Base-by-base conservation (phyloP, 2,888 invertebrate genomes). In the Emmelina monodactyla region DNA sequence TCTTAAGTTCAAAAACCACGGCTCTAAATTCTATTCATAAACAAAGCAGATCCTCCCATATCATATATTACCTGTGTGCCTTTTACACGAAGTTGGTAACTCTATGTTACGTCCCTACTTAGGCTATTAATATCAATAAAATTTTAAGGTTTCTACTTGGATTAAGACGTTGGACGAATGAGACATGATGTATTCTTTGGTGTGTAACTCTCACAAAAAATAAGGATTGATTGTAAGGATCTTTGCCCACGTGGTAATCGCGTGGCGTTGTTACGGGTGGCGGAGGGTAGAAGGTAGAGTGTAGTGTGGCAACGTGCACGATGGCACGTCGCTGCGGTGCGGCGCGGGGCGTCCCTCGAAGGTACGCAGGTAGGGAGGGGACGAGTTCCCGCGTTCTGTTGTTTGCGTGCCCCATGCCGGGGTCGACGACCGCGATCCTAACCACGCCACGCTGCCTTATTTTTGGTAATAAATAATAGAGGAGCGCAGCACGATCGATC, bases 381-480 rank as follows among this genome's bases (percentile, higher is more conserved):
- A 54, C 51, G 52, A 49, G 52, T 66, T 68, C 68, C 69, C 70
- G 29, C 58, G 59, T 60, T 64, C 58, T 46, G 44, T 40, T 62
- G 70, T 71, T 71, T 69, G 69, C 70, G 69, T 68, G 60, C 58
- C 55, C 53, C 61, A 51, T 55, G 56, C 52, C 47, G 55, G 49
- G 70, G 65, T 69, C 65, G 56, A 48, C 56, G 70, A 73, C 67
- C 71, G 55, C 59, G 49, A 55, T 61, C n/a, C n/a, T n/a, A n/a
- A n/a, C 57, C 64, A 62, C 66, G 64, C 63, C 72, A 71, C 61
- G 68, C 68, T 66, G 67, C 65, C 66, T 70, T 73, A 71, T 73
- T 73, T 67, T 73, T 59, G 71, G 69, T 70, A 72, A 70, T 73
- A 76, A 76, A 73, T 72, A 71, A 71, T 70, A 67, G 62, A 64